These are phyloP conservation scores for Vanessa tameamea DNA, from an alignment of 1,140 invertebrate genomes.

Conservation along the genomic window DNA sequence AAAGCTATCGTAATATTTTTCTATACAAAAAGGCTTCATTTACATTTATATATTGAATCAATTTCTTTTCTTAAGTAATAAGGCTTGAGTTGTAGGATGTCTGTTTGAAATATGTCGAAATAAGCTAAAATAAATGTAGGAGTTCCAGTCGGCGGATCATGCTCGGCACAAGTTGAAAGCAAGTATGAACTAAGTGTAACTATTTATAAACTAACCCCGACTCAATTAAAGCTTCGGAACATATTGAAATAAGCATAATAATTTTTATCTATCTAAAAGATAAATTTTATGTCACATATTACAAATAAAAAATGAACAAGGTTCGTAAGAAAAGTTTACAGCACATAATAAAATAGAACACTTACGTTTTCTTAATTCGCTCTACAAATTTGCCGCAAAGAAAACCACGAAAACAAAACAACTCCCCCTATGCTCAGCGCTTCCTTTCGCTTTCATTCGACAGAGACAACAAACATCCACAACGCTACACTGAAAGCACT, in stretches of 20 bases:
- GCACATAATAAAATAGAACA: slow-evolving; percentile 33
- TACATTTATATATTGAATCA: background rate
- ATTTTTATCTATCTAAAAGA: background rate
- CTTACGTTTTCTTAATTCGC: slow-evolving; percentile 71
- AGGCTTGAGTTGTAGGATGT: slow-evolving; percentile 14
- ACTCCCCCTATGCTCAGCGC: slow-evolving; percentile 52
- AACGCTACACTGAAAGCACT: slow-evolving; percentile 75
- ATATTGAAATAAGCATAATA: background rate
- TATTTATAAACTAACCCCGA: slow-evolving; percentile 62
- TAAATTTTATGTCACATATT: background rate
- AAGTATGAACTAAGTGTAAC: slow-evolving; percentile 60
- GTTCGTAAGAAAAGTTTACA: background rate
- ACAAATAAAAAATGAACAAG: background rate
- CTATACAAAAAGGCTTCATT: too few species aligned
- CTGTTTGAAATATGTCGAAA: slow-evolving; percentile 25
- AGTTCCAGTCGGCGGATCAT: slow-evolving; percentile 26
- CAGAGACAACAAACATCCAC: slow-evolving; percentile 61
- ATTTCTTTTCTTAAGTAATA: slow-evolving; percentile 6
- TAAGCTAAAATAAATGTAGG: slow-evolving; percentile 30
- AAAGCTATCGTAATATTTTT: too few species aligned
- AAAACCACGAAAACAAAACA: slow-evolving; percentile 74
- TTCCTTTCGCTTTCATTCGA: slow-evolving; percentile 71
- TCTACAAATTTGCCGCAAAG: slow-evolving; percentile 60
- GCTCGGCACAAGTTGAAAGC: slow-evolving; percentile 51
- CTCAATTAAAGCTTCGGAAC: slow-evolving; percentile 52